Conservation (phyloP, 2,797 vertebrate species). For the Leptodactylus fallax region DNA sequence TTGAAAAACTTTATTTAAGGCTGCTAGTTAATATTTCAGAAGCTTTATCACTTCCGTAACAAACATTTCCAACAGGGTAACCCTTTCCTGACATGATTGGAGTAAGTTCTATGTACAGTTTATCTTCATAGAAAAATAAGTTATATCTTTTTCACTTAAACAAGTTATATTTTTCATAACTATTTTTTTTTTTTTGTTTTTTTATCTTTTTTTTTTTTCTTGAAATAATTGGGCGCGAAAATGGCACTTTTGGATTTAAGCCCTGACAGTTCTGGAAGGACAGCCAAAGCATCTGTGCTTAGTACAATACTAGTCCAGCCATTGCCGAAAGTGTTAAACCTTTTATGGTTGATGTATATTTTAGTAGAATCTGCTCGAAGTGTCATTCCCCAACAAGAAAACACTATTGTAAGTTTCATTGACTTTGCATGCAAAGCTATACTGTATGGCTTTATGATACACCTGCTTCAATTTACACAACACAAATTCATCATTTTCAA, state of each 20-base stretch:
- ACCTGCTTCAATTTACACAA: constrained; percentile 73
- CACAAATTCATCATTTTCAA: constrained; percentile 72
- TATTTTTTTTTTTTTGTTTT: not conserved
- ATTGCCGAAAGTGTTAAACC: constrained; percentile 65
- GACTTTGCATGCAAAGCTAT: constrained; percentile 74
- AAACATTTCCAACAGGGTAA: constrained; percentile 72
- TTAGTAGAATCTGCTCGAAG: constrained; percentile 68
- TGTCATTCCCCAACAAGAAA: constrained; percentile 73
- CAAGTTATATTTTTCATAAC: constrained; percentile 50
- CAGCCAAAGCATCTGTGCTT: constrained; percentile 13
- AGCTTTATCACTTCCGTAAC: constrained; percentile 76
- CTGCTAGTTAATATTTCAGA: constrained; percentile 77
- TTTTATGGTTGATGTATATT: constrained; percentile 68
- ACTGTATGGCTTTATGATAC: constrained; percentile 73
- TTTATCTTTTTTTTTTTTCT: constrained; percentile 61
- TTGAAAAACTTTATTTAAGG: constrained; percentile 84
- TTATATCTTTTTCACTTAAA: constrained; percentile 72
- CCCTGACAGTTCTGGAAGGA: constrained; percentile 41
- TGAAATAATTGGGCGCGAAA: constrained; percentile 69
- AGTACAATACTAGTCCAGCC: constrained; percentile 24
- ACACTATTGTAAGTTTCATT: constrained; percentile 71
- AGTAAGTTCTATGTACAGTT: constrained; percentile 72
- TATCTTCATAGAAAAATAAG: constrained; percentile 83
- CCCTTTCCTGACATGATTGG: constrained; percentile 60
- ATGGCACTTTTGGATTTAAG: constrained; percentile 61